Percentiles rank a stretch among this genome's conserved stretches.
Conservation (phyloP, 2,888 invertebrate species). For the Tenthredo mesomela region DNA sequence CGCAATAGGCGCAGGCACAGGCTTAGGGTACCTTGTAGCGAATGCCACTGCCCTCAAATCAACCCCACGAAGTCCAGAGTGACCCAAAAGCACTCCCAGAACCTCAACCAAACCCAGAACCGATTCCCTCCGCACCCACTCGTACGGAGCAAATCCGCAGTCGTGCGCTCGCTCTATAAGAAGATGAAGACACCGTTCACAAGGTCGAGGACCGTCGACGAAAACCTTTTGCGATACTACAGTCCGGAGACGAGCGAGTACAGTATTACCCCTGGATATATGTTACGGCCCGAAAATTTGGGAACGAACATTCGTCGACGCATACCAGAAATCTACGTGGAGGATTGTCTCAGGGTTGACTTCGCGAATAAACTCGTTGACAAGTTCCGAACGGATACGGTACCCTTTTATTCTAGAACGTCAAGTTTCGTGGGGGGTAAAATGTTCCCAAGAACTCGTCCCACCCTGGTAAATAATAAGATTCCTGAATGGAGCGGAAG, state of each 20-base stretch:
- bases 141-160: constrained; percentile 78
- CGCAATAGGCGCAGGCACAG: constrained; percentile 78
- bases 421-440: background rate
- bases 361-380: constrained; percentile 70
- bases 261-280: constrained; percentile 70
- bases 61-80: constrained; percentile 69
- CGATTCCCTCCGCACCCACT: constrained; percentile 70
- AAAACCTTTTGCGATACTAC: constrained; percentile 74
- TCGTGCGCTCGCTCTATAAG: constrained; percentile 77
- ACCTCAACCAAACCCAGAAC: constrained; percentile 63
- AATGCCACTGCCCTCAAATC: constrained; percentile 74
- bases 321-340: constrained; percentile 73
- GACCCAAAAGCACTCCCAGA: constrained; percentile 53
- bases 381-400: constrained; percentile 65
- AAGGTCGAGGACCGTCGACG: constrained; percentile 76
- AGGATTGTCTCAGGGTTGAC: constrained; percentile 72
- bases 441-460: background rate
- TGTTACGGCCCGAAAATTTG: constrained; percentile 69
- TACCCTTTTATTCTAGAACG: background rate
- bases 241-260: constrained; percentile 74
- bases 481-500: constrained; percentile 28
- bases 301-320: constrained; percentile 61
- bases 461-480: background rate
- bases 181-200: constrained; percentile 76
- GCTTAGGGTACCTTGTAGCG: constrained; percentile 77